Conservation (phyloP, 2,113 vertebrate species). For the Aix galericulata region DNA sequence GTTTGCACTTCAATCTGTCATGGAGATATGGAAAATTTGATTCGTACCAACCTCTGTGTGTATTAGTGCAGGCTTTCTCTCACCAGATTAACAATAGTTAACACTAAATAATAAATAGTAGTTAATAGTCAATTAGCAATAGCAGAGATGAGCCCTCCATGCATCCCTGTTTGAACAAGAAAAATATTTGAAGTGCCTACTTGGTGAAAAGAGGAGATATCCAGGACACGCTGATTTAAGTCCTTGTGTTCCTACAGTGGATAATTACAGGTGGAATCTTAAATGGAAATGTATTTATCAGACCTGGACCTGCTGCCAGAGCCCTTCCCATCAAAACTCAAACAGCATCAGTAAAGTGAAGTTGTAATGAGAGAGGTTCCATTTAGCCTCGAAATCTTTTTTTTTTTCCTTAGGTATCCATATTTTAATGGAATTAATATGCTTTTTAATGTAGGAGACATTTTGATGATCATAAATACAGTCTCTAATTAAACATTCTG, state of each 20-base stretch:
- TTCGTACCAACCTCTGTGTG: not conserved
- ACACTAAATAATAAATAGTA: too few relatives aligned
- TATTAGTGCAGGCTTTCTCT: not conserved
- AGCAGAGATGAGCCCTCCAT: not conserved
- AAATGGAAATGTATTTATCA: not conserved
- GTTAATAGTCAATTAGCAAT: not conserved
- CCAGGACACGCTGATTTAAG: not conserved
- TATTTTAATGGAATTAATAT: slow-evolving; percentile 26
- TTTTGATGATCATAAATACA: slow-evolving; percentile 35
- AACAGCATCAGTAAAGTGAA: slow-evolving; percentile 37
- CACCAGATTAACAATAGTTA: not conserved
- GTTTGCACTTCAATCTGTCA: not conserved
- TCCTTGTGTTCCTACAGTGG: not conserved
- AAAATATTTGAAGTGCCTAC: not conserved
- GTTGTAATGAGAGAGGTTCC: slow-evolving; percentile 20
- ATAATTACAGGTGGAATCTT: slow-evolving; percentile 51
- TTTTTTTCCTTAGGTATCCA: not conserved
- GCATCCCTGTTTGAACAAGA: not conserved
- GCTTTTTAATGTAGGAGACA: slow-evolving; percentile 13
- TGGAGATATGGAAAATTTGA: not conserved
- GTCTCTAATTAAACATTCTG: slow-evolving; percentile 39
- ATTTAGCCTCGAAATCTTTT: slow-evolving; percentile 18
- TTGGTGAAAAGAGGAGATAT: not conserved
- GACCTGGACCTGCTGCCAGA: not conserved
- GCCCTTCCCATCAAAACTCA: not conserved